Evolutionary conservation across 2,113 vertebrate genomes (phyloP), one percentile per base, ranked within the genome.

Genomic region (Labrus mixtus): DNA sequence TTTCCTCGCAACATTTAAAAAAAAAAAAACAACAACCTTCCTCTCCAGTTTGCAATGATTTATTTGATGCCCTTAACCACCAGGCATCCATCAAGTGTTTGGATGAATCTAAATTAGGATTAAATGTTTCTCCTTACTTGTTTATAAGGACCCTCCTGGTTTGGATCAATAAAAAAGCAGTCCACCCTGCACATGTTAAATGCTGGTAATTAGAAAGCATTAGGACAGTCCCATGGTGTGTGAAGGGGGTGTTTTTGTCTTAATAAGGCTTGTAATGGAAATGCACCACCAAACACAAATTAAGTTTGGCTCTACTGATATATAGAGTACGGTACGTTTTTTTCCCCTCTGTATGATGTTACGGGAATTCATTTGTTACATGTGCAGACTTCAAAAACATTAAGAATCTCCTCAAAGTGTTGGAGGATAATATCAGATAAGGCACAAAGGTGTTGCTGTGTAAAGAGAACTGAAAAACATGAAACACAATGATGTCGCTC

Each of bases 161-260:
- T 59, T 39, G 46, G 62, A 9, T 63, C 41, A 41, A 48, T 78
- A 76, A 68, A 70, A 33, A 82, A 45, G n/a, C n/a, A 41, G 9
- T 45, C 63, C 62, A 7, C 8, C 13, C 16, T 60, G 55, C 69
- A 43, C 15, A 63, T 55, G 41, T 68, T 74, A 45, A 76, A 67
- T 29, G 43, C 15, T 33, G 6, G 33, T 68, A 81, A 82, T 65
- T 74, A 41, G 54, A 48, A 72, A 69, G 22, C 29, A 68, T 71
- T 41, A 37, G 23, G 29, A 7, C 8, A 8, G 5, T 10, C 2
- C 1, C 48, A 64, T 41, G 25, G 58, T 45, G 33, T 46, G 51
- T 70, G 75, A 22, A 62, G 62, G 29, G 29, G 29, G 46, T 69
- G 48, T 68, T 73, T 57, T 76, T 69, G 41, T 81, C 78, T 79